Evolutionary conservation across 2,113 vertebrate genomes (phyloP).

Genomic region (Pollachius pollachius): DNA sequence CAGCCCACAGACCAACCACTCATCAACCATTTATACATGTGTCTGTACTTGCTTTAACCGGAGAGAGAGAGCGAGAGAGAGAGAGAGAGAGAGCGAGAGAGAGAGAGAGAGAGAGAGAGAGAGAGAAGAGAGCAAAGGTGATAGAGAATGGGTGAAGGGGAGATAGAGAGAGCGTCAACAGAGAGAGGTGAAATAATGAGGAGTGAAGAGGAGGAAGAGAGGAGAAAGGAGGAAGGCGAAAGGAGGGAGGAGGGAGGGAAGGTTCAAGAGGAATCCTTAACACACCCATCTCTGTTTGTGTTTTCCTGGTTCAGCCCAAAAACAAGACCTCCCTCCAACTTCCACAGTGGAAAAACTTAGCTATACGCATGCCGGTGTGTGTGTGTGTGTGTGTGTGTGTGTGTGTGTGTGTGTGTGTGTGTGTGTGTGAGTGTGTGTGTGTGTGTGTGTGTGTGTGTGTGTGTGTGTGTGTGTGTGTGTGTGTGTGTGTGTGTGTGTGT

Average conservation of each 20-base stretch:
- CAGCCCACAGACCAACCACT: slow-evolving; percentile 56
- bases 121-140: slow-evolving; percentile 22
- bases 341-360: slow-evolving; percentile 30
- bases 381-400: slow-evolving; percentile 13
- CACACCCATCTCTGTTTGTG: slow-evolving; percentile 61
- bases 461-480: too few relatives aligned
- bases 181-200: too few relatives aligned
- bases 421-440: neutral
- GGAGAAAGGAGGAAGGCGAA: neutral
- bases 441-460: too few relatives aligned
- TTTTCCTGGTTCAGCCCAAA: slow-evolving; percentile 52
- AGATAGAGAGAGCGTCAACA: too few relatives aligned
- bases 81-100: slow-evolving; percentile 16
- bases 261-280: slow-evolving; percentile 37
- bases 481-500: neutral
- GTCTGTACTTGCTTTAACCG: slow-evolving; percentile 24
- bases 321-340: slow-evolving; percentile 37
- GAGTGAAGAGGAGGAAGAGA: too few relatives aligned
- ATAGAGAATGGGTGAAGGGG: too few relatives aligned
- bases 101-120: neutral
- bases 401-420: neutral
- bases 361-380: slow-evolving; percentile 8
- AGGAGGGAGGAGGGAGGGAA: slow-evolving; percentile 23
- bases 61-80: slow-evolving; percentile 16
- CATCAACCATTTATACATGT: slow-evolving; percentile 54